Evolutionary conservation across 2,888 invertebrate species (phyloP), one percentile per base, ranked within the genome.

Genomic region (Hoplodrina ambigua): DNA sequence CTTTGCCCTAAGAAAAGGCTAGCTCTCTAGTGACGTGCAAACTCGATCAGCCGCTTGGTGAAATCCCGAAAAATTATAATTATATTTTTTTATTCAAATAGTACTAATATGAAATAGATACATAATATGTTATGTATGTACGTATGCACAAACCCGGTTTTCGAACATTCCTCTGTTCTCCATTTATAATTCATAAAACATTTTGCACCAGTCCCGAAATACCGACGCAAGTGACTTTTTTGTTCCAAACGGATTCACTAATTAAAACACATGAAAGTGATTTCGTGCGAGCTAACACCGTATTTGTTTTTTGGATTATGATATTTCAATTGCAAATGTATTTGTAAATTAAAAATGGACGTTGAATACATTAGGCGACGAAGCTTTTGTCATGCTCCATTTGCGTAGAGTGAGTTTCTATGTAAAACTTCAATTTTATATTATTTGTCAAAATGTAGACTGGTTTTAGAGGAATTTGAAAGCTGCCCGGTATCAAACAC

Each of bases 241-340:
- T 69, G 54, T 69, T 61, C 41, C 44, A 69, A 80, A 69, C 46
- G 41, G 63, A 70, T 67, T 69, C 57, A 55, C 55, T 72, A 37
- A 77, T 72, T 68, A 72, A 70, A 82, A 82, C 60, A 77, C 57
- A 71, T 65, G 59, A 80, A 82, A 73, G 55, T 61, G 33, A 62
- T 73, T 71, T 72, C 33, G 41, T 58, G 46, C 46, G 46, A 46
- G 46, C 46, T 19, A 30, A 66, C 69, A 58, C 30, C 60, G 50
- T 63, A 56, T 77, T 69, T 25, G 25, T 25, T 72, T 75, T 73
- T 55, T 30, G 56, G 68, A 76, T 80, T 69, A 80, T 66, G 56
- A 64, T 67, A 80, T 80, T 80, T 76, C 73, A 69, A 80, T 80
- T 77, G 65, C 63, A 79, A 73, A 77, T 77, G 66, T 80, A 54